Percentiles rank a stretch among this genome's conserved stretches.
Evolutionary conservation across 2,797 vertebrate species (phyloP).

Genomic region (Myiotriccus ornatus): DNA sequence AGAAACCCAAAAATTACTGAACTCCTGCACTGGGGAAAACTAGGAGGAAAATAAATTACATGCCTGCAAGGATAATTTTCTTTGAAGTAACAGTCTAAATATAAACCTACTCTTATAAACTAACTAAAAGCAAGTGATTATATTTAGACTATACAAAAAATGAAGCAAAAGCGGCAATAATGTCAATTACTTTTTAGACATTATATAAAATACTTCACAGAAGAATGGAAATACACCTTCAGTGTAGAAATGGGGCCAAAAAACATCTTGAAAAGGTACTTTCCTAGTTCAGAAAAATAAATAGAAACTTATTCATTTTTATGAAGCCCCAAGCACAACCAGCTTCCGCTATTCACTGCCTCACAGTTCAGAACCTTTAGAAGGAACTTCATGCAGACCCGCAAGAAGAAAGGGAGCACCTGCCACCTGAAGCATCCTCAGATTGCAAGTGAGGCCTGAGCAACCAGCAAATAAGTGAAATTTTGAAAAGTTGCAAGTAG

Average conservation of each 20-base stretch:
- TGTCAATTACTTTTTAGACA: not conserved
- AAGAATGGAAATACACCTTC: not conserved
- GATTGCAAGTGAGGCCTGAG: not conserved
- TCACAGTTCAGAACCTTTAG: not conserved
- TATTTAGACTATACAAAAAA: not conserved
- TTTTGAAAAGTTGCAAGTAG: not conserved
- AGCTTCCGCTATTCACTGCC: not conserved
- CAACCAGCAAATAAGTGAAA: not conserved
- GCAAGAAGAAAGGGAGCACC: not conserved
- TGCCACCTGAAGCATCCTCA: not conserved
- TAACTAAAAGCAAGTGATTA: not conserved
- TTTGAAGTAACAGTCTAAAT: constrained; percentile 27
- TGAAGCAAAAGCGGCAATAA: not conserved
- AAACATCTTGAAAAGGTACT: not conserved
- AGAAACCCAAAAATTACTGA: constrained; percentile 69
- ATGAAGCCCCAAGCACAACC: not conserved
- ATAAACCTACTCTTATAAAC: not conserved
- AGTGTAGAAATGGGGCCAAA: not conserved
- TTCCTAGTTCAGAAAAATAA: not conserved
- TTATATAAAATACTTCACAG: not conserved
- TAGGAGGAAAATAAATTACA: constrained; percentile 60
- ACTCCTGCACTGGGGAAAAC: constrained; percentile 49
- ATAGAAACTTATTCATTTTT: not conserved
- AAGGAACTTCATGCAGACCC: not conserved
- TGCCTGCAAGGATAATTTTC: constrained; percentile 46